phyloP scores from a whole-genome alignment of 2,888 invertebrate species.

The Ichneumon xanthorius region DNA sequence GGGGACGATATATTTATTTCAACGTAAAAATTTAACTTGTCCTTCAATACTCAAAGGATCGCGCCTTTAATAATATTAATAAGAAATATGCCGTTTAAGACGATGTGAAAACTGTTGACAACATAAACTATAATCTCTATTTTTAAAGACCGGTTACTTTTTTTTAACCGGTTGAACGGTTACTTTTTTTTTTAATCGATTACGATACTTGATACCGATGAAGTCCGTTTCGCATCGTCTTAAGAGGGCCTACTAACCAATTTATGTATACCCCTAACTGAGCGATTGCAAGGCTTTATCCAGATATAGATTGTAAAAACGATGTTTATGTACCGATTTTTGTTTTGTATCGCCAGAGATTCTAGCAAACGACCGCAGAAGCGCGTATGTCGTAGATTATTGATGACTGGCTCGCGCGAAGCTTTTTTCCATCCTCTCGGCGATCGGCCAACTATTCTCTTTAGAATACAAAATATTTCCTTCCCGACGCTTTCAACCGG shows the following conservation, averaged over 20 bases:
- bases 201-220: too few species aligned
- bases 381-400: constrained; percentile 22
- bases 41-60: background rate
- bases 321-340: constrained; percentile 11
- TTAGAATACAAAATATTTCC: background rate
- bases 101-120: too few species aligned
- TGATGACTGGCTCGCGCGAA: constrained; percentile 20
- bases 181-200: too few species aligned
- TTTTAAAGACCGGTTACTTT: too few species aligned
- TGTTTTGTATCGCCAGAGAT: constrained; percentile 9
- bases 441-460: constrained; percentile 36
- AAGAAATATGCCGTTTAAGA: constrained; percentile 15
- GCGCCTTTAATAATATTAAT: background rate
- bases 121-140: too few species aligned
- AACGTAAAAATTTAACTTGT: constrained; percentile 11
- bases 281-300: constrained; percentile 35
- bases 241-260: too few species aligned
- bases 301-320: constrained; percentile 19
- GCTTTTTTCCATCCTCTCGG: constrained; percentile 25
- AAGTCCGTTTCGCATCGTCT: too few species aligned
- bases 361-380: constrained; percentile 35
- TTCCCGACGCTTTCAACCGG: constrained; percentile 72
- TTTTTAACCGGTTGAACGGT: too few species aligned
- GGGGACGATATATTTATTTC: background rate
- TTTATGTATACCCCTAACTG: background rate